phyloP scores from a whole-genome alignment of 1,140 invertebrate species.

The Eulimnadia texana region DNA sequence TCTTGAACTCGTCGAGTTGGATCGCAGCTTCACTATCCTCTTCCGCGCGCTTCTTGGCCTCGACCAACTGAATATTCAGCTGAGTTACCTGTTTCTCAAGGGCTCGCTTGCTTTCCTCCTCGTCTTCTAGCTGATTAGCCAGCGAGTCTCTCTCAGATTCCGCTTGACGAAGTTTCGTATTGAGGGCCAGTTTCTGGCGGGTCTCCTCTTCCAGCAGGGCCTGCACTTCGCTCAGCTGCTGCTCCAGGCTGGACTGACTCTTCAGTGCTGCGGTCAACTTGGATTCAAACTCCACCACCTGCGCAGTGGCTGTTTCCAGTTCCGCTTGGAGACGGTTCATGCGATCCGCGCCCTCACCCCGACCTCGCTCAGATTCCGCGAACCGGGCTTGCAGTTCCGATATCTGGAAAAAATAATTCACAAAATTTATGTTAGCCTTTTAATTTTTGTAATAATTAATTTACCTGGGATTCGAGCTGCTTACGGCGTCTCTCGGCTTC shows the following conservation, averaged over 20 bases:
- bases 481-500: slow-evolving; percentile 87
- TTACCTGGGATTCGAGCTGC: slow-evolving; percentile 69
- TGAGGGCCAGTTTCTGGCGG: slow-evolving; percentile 74
- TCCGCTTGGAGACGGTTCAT: slow-evolving; percentile 40
- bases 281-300: slow-evolving; percentile 70
- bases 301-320: slow-evolving; percentile 47
- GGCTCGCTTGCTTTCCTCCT: slow-evolving; percentile 61
- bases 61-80: slow-evolving; percentile 56
- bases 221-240: slow-evolving; percentile 61
- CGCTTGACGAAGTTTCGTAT: slow-evolving; percentile 68
- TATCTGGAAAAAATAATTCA: not conserved
- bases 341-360: slow-evolving; percentile 56
- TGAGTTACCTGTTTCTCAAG: slow-evolving; percentile 59
- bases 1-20: slow-evolving; percentile 78
- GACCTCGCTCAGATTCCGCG: slow-evolving; percentile 15
- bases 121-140: slow-evolving; percentile 85
- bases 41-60: slow-evolving; percentile 84
- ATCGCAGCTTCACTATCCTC: slow-evolving; percentile 72
- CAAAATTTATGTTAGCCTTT: not conserved
- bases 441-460: no score
- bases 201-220: slow-evolving; percentile 88
- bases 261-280: slow-evolving; percentile 57
- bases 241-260: slow-evolving; percentile 59
- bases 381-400: slow-evolving; percentile 11
- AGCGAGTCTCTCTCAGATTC: slow-evolving; percentile 77